These are phyloP conservation scores for Seira ritae DNA, from an alignment of 2,888 invertebrate genomes.

Conservation along the genomic window DNA sequence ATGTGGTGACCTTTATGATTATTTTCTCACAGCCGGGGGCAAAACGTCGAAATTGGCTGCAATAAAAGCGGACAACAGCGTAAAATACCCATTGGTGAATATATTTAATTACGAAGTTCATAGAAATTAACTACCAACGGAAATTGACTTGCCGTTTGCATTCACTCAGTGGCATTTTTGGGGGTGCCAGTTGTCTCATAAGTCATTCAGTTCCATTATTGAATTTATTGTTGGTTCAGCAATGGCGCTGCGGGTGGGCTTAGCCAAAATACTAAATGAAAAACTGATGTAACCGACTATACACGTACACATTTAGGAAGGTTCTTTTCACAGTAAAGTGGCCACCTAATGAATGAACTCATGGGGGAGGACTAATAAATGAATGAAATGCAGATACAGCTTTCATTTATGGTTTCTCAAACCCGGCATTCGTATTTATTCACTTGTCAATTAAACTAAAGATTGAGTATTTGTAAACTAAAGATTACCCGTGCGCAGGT, in stretches of 20 bases:
- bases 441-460: too few relatives aligned
- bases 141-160: slow-evolving; percentile 1
- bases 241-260: slow-evolving; percentile 8
- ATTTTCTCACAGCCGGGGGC: slow-evolving; percentile 34
- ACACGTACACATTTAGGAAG: too few relatives aligned
- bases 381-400: too few relatives aligned
- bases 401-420: too few relatives aligned
- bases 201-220: slow-evolving; percentile 10
- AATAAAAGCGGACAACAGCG: neutral
- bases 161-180: slow-evolving; percentile 17
- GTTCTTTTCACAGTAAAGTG: too few relatives aligned
- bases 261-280: too few relatives aligned
- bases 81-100: slow-evolving; percentile 6
- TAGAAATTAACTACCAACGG: neutral
- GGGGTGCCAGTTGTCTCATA: slow-evolving; percentile 8
- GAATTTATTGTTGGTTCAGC: neutral
- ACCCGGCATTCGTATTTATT: too few relatives aligned
- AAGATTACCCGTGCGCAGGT: too few relatives aligned
- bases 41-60: neutral
- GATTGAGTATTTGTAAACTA: too few relatives aligned
- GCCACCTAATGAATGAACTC: too few relatives aligned
- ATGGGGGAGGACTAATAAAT: too few relatives aligned
- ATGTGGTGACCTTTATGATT: neutral
- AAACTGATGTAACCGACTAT: too few relatives aligned
- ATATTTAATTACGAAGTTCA: slow-evolving; percentile 17